Base-by-base conservation (phyloP, 2,888 invertebrate species). In the Graphium colonna region DNA sequence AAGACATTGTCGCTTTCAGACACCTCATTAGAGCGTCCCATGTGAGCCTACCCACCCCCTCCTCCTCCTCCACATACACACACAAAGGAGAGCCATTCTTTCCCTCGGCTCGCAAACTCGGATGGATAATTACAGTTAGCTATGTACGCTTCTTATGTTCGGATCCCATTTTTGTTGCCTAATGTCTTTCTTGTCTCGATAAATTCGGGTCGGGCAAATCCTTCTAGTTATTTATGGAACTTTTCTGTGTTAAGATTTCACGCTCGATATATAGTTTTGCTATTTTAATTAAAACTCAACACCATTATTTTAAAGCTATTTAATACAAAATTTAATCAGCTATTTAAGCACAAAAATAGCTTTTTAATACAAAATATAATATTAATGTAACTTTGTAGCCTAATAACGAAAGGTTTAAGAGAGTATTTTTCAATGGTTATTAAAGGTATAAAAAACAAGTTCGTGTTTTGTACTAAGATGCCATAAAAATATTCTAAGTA, bases 1-100 rank as follows among this genome's bases (percentile, higher is more conserved):
- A 86, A 87, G 88, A 88, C 88, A 89, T 88, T 89, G 88, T 88
- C 88, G 87, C 88, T 88, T 88, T 88, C 87, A 88, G 88, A 87
- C 88, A 89, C 88, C 87, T 89, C 88, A 89, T 89, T 89, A 89
- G 87, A 87, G 88, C 83, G 87, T 87, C 87, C 86, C 87, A 86
- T 85, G 87, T 85, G 86, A 85, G 87, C 83, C 85, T 83, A 81
- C 81, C 77, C 75, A 65, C 65, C 60, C 69, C 69, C 60, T 55
- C 57, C 60, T 52, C 65, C 63, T 58, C 58, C 58, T 59, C 62
- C 60, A 66, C 68, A 67, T 74, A 67, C 77, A 75, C 75, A 71
- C 71, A 73, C 68, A 73, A 75, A 74, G 73, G 69, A 73, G 75
- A 78, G 77, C 82, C 80, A 87, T 85, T 87, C 85, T 88, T 85